Evolutionary conservation across 2,797 vertebrate genomes (phyloP), one percentile per base, ranked within the genome.

Genomic region (Chaenodraco wilsoni): DNA sequence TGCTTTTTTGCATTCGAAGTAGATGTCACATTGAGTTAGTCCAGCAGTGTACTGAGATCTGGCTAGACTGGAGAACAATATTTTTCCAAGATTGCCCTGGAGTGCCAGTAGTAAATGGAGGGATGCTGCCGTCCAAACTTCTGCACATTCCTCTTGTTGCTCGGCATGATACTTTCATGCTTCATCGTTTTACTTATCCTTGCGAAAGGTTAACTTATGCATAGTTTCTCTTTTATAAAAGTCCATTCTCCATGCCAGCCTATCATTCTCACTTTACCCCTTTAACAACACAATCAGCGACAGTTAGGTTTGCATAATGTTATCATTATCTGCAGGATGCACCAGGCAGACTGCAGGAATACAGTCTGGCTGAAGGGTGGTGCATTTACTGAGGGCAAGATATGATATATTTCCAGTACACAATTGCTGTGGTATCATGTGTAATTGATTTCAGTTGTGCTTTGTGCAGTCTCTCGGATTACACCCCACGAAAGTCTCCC

Each of bases 11-110:
- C 78, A 67, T 82, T 74, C 68, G 74, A 82, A 81, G 84, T 69
- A 64, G 82, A 78, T 93, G 94, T 94, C 93, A 95, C 78, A 76
- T 84, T 93, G 94, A 95, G 91, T 95, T 93, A 93, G 90, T 87
- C 89, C 93, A 94, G 92, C 82, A 81, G 87, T 82, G 84, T 82
- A 83, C 83, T 82, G 79, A 90, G 79, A 79, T 89, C 84, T 74
- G 93, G 91, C 93, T 87, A 95, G 93, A 95, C 93, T 75, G 88
- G 84, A 90, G 89, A 93, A 94, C 90, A 95, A 95, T 95, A 94
- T 95, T 95, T 92, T 90, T 91, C 76, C 87, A 91, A 95, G 94
- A 94, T 95, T 94, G 92, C 81, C 79, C 86, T 41, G 54, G 76
- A 85, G 89, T 86, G 79, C 74, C 78, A 71, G 84, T 80, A 78